phyloP scores from a whole-genome alignment of 2,113 vertebrate species.

The Nipponia nippon region DNA sequence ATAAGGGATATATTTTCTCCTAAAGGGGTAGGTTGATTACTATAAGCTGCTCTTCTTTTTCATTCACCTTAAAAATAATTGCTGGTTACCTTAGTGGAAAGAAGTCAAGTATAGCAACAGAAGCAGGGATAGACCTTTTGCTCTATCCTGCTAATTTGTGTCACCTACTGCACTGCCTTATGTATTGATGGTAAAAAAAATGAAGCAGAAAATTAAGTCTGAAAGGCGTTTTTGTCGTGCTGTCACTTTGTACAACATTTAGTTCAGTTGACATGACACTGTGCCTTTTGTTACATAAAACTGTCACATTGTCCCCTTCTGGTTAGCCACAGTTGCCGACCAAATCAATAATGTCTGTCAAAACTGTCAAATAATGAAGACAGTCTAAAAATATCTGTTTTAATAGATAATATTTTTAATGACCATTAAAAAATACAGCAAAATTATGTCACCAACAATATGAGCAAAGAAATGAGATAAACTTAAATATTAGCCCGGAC shows the following conservation, averaged over 20 bases:
- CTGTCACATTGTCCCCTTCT: conserved; percentile 82
- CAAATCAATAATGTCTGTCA: conserved; percentile 83
- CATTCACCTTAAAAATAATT: conserved; percentile 72
- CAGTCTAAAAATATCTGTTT: conserved; percentile 64
- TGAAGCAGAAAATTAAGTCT: conserved; percentile 86
- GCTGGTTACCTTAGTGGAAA: conserved; percentile 63
- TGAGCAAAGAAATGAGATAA: background rate
- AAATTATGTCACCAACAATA: background rate
- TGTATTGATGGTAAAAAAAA: conserved; percentile 79
- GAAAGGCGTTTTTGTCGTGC: conserved; percentile 83
- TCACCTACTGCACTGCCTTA: conserved; percentile 77
- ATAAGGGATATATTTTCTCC: conserved; percentile 78
- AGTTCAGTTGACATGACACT: conserved; percentile 82
- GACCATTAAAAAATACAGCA: conserved; percentile 28
- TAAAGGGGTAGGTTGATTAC: conserved; percentile 74
- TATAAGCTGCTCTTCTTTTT: conserved; percentile 73
- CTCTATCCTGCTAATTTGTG: conserved; percentile 78
- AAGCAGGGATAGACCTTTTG: conserved; percentile 67
- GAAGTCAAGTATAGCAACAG: conserved; percentile 76
- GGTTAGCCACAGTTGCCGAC: conserved; percentile 76
- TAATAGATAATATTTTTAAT: conserved; percentile 58
- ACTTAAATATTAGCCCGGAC: background rate
- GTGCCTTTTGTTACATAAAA: conserved; percentile 85
- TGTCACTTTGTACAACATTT: conserved; percentile 84
- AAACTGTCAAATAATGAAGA: conserved; percentile 75